phyloP scores from a whole-genome alignment of 2,113 vertebrate species.

The Myiagra hebetior region DNA sequence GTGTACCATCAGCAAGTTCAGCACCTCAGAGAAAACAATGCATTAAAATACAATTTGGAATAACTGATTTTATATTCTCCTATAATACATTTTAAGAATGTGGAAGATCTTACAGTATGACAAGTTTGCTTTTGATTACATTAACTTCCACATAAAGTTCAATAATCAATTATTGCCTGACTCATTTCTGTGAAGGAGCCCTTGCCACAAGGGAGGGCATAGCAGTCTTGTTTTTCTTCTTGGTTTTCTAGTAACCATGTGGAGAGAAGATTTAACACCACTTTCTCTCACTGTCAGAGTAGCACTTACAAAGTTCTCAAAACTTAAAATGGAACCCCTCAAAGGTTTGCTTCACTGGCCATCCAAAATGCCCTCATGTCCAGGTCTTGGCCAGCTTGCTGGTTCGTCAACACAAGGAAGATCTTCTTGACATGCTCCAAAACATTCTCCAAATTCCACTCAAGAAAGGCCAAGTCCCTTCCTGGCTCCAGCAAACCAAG shows the following conservation, averaged over 20 bases:
- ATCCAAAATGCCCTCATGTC: not conserved
- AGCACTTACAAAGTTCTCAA: not conserved
- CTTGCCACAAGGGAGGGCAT: not conserved
- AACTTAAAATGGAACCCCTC: not conserved
- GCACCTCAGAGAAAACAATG: not conserved
- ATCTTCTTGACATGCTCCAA: not conserved
- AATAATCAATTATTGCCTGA: not conserved
- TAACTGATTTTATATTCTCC: not conserved
- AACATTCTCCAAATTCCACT: not conserved
- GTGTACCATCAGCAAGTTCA: not conserved
- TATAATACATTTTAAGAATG: not conserved
- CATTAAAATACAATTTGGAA: not conserved
- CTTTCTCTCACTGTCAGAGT: not conserved
- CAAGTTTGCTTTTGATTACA: not conserved
- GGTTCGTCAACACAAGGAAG: not conserved
- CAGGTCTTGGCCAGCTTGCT: not conserved
- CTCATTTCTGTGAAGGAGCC: not conserved
- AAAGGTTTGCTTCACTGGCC: not conserved
- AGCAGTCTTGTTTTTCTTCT: not conserved
- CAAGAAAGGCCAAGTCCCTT: not conserved
- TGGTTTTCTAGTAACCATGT: not conserved
- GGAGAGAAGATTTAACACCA: not conserved
- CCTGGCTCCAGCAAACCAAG: not conserved
- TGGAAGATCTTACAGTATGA: not conserved
- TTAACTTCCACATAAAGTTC: not conserved